Conservation (phyloP, 2,113 vertebrate species). For the Hemichromis elongatus region DNA sequence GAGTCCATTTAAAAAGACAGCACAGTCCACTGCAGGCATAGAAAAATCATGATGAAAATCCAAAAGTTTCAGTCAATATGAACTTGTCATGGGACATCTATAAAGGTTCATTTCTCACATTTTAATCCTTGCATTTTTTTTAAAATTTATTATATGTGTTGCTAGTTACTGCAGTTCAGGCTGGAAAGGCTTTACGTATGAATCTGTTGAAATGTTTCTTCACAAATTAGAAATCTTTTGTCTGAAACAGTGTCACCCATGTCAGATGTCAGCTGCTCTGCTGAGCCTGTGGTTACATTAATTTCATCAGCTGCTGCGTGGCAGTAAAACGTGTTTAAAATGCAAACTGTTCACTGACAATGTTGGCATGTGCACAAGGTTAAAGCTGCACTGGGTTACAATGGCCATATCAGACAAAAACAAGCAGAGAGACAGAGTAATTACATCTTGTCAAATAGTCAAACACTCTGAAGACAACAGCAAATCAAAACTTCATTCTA, state of each 20-base stretch:
- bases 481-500: not conserved
- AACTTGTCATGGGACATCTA: not conserved
- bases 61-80: not conserved
- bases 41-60: not conserved
- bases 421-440: not conserved
- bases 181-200: not conserved
- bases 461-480: not conserved
- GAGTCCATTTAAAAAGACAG: not conserved
- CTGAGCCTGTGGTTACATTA: not conserved
- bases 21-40: not conserved
- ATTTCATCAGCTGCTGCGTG: not conserved
- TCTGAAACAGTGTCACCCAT: not conserved
- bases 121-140: not conserved
- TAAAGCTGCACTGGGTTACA: not conserved
- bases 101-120: not conserved
- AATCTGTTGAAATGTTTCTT: not conserved
- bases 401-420: not conserved
- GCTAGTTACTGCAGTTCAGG: not conserved
- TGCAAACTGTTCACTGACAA: not conserved
- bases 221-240: not conserved
- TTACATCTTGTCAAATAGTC: conserved; percentile 8
- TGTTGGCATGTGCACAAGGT: not conserved
- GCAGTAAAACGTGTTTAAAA: not conserved
- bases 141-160: not conserved
- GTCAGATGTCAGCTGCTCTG: not conserved